phyloP scores from a whole-genome alignment of 2,113 vertebrate species.

The Andinoacara biseriatus region DNA sequence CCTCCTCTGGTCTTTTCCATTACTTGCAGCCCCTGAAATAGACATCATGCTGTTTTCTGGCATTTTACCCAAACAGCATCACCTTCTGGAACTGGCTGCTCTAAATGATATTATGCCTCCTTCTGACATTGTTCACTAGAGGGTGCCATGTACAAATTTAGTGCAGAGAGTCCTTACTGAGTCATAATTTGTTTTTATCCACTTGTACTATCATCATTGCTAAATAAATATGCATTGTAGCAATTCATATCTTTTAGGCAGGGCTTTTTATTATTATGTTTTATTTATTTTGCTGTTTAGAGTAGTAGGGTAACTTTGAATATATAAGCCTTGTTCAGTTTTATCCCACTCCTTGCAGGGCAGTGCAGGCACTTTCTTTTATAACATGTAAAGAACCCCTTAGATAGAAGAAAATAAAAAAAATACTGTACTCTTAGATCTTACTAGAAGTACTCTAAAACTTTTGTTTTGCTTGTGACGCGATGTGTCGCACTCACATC shows the following conservation, averaged over 20 bases:
- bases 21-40: neutral
- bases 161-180: neutral
- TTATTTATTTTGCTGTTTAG: too few relatives aligned
- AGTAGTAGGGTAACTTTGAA: too few relatives aligned
- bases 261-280: too few relatives aligned
- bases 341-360: neutral
- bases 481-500: neutral
- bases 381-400: neutral
- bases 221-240: neutral
- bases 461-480: neutral
- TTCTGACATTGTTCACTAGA: conserved; percentile 51
- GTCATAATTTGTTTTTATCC: neutral
- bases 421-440: neutral
- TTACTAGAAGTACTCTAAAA: neutral
- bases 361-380: neutral
- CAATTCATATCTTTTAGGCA: neutral
- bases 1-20: neutral
- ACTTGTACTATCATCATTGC: neutral
- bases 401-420: neutral
- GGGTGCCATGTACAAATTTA: conserved; percentile 34
- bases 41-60: conserved; percentile 4
- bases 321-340: too few relatives aligned
- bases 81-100: conserved; percentile 22
- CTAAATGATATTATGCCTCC: neutral
- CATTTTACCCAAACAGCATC: conserved; percentile 43